Evolutionary conservation across 2,797 vertebrate genomes (phyloP).

Genomic region (Sebastes steindachneri): DNA sequence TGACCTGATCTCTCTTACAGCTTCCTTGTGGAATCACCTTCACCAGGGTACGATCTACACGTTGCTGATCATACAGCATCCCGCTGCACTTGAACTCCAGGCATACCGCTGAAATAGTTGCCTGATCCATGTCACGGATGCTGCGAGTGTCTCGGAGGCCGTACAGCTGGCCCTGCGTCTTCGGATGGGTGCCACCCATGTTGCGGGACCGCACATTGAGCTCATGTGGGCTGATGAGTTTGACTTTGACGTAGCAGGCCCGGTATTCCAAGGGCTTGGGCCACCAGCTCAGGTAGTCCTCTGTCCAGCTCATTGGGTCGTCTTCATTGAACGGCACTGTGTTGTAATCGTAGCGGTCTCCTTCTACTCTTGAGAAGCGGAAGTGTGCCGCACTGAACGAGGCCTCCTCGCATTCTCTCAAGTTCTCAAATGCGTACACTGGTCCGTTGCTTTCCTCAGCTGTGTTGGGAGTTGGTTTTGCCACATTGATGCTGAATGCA

Average conservation of each 20-base stretch:
- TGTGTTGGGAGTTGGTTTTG: slow-evolving; percentile 90
- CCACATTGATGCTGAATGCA: slow-evolving; percentile 93
- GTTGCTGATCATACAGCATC: slow-evolving; percentile 96
- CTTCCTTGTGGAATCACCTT: slow-evolving; percentile 95
- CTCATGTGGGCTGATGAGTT: slow-evolving; percentile 89
- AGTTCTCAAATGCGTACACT: slow-evolving; percentile 91
- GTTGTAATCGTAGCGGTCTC: slow-evolving; percentile 94
- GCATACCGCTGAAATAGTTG: slow-evolving; percentile 89
- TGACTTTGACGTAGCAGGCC: slow-evolving; percentile 96
- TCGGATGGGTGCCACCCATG: slow-evolving; percentile 96
- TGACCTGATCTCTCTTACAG: slow-evolving; percentile 92
- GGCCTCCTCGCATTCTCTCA: slow-evolving; percentile 93
- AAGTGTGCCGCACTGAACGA: slow-evolving; percentile 92
- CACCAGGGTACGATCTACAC: slow-evolving; percentile 94
- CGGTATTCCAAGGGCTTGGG: slow-evolving; percentile 97
- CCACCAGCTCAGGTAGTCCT: slow-evolving; percentile 98
- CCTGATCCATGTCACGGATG: slow-evolving; percentile 86
- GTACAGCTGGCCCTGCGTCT: slow-evolving; percentile 91
- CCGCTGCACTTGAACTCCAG: slow-evolving; percentile 98
- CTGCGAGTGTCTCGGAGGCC: slow-evolving; percentile 95
- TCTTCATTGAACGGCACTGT: slow-evolving; percentile 97
- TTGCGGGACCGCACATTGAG: slow-evolving; percentile 94
- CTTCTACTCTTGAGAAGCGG: slow-evolving; percentile 95
- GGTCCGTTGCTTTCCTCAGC: slow-evolving; percentile 94
- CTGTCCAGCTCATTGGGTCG: slow-evolving; percentile 97